These are phyloP conservation scores for Rhipidura dahli DNA, from an alignment of 2,113 vertebrate genomes.

Conservation along the genomic window DNA sequence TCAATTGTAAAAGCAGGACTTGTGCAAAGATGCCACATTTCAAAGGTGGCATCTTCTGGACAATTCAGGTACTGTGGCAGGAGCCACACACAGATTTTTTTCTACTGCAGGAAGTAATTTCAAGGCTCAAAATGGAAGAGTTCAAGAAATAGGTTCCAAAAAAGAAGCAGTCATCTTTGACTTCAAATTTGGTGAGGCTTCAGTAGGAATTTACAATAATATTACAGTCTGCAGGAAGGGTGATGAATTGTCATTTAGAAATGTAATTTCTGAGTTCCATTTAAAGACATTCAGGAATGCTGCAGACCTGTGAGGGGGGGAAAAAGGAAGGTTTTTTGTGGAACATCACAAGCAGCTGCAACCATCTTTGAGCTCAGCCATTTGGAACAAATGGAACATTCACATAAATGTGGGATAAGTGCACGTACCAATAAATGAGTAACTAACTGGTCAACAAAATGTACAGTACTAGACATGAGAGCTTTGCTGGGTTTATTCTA, in stretches of 20 bases:
- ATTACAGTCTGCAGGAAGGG: not conserved
- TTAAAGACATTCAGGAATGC: not conserved
- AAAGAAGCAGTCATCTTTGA: not conserved
- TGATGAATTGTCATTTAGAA: not conserved
- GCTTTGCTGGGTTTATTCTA: not conserved
- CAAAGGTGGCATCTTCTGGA: not conserved
- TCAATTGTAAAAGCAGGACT: not conserved
- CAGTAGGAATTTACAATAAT: not conserved
- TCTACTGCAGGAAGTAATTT: not conserved
- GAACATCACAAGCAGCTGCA: not conserved
- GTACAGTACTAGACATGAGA: not conserved
- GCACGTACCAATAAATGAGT: not conserved
- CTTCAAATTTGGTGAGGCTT: not conserved
- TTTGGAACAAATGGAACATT: not conserved
- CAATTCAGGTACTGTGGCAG: not conserved
- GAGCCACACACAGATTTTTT: not conserved
- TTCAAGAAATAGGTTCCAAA: not conserved
- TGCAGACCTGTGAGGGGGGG: fast-evolving
- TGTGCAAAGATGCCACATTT: not conserved
- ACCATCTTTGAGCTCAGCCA: not conserved
- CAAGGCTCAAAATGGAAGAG: not conserved
- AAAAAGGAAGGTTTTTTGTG: not conserved
- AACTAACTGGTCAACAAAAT: not conserved
- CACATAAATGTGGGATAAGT: not conserved
- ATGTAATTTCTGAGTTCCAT: not conserved